These are phyloP conservation scores for Zoanthus solanderi DNA, from an alignment of 92 coral and sea anemone species.

Conservation along the genomic window DNA sequence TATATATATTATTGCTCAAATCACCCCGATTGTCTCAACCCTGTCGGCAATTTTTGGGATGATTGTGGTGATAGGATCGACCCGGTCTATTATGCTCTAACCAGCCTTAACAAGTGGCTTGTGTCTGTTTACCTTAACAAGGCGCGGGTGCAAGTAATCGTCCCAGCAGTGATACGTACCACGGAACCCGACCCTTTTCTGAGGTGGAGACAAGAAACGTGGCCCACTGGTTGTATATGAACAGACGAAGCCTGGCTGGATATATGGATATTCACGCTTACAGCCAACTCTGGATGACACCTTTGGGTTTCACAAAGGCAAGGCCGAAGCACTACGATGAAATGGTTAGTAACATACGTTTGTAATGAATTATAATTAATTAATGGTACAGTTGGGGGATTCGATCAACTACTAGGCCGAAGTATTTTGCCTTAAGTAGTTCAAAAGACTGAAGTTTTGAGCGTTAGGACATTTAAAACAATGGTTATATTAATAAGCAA, in stretches of 20 bases:
- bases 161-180: slow-evolving; percentile 85
- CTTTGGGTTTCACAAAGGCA: slow-evolving; percentile 81
- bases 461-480: too few species aligned
- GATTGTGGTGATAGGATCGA: too few species aligned
- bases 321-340: slow-evolving; percentile 68
- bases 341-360: slow-evolving; percentile 59
- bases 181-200: slow-evolving; percentile 86
- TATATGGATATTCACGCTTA: slow-evolving; percentile 97
- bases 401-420: too few species aligned
- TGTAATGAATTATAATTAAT: background rate
- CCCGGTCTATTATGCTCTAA: too few species aligned
- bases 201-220: slow-evolving; percentile 90
- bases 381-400: background rate
- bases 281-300: slow-evolving; percentile 98
- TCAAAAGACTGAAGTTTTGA: too few species aligned
- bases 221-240: slow-evolving; percentile 80
- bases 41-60: too few species aligned
- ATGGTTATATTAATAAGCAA: too few species aligned
- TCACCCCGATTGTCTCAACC: too few species aligned
- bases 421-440: too few species aligned
- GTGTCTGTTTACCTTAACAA: background rate
- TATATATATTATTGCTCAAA: too few species aligned
- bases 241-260: slow-evolving; percentile 79
- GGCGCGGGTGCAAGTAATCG: slow-evolving; percentile 78
- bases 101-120: too few species aligned